Base-by-base conservation (phyloP, 2,113 vertebrate species). In the Centrocercus urophasianus region DNA sequence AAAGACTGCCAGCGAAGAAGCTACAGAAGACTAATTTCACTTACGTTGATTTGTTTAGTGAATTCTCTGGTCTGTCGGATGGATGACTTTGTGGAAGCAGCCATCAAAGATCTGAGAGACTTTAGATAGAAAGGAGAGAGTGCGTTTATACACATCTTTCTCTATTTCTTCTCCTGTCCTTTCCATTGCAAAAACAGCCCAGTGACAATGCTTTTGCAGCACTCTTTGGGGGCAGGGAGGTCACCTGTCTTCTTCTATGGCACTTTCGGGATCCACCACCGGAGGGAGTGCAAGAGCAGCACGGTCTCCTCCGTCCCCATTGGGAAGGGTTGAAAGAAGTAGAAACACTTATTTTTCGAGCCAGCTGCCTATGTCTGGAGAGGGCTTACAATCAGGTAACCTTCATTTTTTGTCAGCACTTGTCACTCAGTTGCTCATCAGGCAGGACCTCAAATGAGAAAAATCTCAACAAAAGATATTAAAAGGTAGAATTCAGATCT, bases 221-320 rank as follows among this genome's bases (percentile, higher is more conserved):
- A 9, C 11, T 57, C 42, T 40, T 8, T 10, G 6, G 36, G 10
- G 36, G 0, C n/a, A 15, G 13, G 13, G 19, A 30, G 13, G 38
- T 45, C 47, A 19, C 64, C 38, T 24, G 36, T 27, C 34, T 30
- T 22, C 14, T 65, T 47, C 25, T 59, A 0, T 7, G 28, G 28
- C 30, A 15, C 34, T 93, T 83, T 69, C 8, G 21, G 15, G 25
- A 67, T 83, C 7, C 6, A 13, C 97, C 97, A 96, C 96, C 7
- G 50, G 97, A 93, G 96, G 97, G 97, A 69, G 96, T 65, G 27
- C 71, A n/a, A 87, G 90, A 88, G 83, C 48, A 91, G 81, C 69
- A 17, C 28, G 4, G 57, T 25, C 27, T 36, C 42, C 56, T n/a
- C 42, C 0, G 5, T 24, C 28, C 42, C 18, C 13, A 7, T 36